A percentile compares a stretch with the other conserved stretches of the same genome.
These are phyloP conservation scores for Diphyllodes magnificus DNA, from an alignment of 2,113 vertebrate genomes.

Conservation along the genomic window DNA sequence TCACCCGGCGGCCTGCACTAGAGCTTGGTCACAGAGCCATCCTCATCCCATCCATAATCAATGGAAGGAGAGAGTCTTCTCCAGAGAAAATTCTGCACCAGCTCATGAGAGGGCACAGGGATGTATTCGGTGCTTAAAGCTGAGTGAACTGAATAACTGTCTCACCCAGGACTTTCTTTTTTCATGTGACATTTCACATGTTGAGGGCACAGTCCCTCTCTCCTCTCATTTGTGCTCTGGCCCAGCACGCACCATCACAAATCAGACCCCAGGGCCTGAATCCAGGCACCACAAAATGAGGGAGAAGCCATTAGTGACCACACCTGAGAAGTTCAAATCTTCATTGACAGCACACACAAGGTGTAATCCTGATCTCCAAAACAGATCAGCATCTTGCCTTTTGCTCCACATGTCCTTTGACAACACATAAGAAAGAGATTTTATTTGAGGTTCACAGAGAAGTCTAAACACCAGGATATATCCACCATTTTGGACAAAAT, in stretches of 20 bases:
- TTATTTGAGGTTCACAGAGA: not conserved
- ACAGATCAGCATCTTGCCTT: not conserved
- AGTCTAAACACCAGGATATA: not conserved
- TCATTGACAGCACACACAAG: not conserved
- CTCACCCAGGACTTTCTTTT: not conserved
- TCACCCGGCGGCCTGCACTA: not conserved
- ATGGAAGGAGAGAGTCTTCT: not conserved
- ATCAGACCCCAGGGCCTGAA: not conserved
- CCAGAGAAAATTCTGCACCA: not conserved
- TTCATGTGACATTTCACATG: not conserved
- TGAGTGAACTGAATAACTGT: not conserved
- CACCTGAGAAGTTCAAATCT: not conserved
- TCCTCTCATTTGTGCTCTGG: not conserved
- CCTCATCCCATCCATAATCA: not conserved
- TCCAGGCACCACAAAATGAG: not conserved
- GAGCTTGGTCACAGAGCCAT: not conserved
- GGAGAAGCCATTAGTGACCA: not conserved
- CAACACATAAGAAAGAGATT: not conserved
- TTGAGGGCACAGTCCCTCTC: not conserved
- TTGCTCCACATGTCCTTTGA: not conserved
- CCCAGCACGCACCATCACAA: not conserved
- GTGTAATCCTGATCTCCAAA: not conserved
- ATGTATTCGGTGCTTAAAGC: not conserved
- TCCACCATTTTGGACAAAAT: not conserved
- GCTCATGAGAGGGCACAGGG: not conserved